Percentiles rank a stretch among this genome's conserved stretches.
Evolutionary conservation across 1,140 invertebrate genomes (phyloP).

Genomic region (Scaptomyza pallida): DNA sequence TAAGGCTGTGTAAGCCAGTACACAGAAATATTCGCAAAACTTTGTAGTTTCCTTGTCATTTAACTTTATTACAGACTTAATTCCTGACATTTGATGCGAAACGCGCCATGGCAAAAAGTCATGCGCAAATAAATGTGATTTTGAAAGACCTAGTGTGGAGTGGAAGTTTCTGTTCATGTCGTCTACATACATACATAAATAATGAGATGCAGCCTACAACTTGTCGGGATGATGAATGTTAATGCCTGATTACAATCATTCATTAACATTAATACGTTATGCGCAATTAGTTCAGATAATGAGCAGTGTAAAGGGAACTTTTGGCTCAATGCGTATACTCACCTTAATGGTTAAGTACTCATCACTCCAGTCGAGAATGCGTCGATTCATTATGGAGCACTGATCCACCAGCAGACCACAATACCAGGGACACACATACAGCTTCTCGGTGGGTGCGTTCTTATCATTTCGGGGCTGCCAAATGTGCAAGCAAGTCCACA

Average conservation of each 20-base stretch:
- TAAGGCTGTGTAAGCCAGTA: no score
- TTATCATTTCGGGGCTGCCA: slow-evolving; percentile 92
- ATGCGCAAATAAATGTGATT: slow-evolving; percentile 16
- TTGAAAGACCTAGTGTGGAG: not conserved
- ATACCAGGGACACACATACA: slow-evolving; percentile 94
- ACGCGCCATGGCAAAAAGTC: slow-evolving; percentile 47
- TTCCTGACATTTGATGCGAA: slow-evolving; percentile 68
- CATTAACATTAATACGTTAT: slow-evolving; percentile 55
- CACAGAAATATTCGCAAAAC: slow-evolving; percentile 46
- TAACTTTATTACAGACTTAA: slow-evolving; percentile 71
- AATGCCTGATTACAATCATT: slow-evolving; percentile 72
- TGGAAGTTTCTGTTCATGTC: no score
- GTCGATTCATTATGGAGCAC: slow-evolving; percentile 92
- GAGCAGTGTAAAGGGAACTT: not conserved
- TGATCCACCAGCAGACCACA: slow-evolving; percentile 93
- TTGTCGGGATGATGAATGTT: slow-evolving; percentile 63
- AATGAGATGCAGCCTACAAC: slow-evolving; percentile 20
- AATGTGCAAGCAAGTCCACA: slow-evolving; percentile 92
- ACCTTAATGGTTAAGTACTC: slow-evolving; percentile 93
- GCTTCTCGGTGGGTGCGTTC: slow-evolving; percentile 90
- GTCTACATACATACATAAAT: no score
- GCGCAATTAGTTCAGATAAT: slow-evolving; percentile 26
- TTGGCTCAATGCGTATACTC: slow-evolving; percentile 38
- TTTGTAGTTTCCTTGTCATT: slow-evolving; percentile 79
- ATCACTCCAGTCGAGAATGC: slow-evolving; percentile 89